phyloP scores from a whole-genome alignment of 2,888 invertebrate species.

The Ophioninae sp. region DNA sequence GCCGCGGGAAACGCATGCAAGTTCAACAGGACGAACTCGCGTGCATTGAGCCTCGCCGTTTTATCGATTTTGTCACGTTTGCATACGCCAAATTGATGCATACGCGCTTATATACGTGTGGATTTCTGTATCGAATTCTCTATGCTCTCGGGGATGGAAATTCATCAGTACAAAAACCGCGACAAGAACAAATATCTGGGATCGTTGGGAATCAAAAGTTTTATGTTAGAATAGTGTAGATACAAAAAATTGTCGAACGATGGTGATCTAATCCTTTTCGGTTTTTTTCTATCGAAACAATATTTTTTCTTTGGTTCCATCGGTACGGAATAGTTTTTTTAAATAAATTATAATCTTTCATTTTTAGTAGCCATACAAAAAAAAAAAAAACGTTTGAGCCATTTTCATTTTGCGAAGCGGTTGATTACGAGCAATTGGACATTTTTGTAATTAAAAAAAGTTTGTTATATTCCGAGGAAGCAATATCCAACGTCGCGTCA shows the following conservation, averaged over 20 bases:
- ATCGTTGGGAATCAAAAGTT: not conserved
- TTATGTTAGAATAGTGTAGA: not conserved
- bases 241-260: not conserved
- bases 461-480: no score
- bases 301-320: no score
- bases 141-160: not conserved
- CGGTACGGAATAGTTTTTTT: no score
- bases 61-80: not conserved
- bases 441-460: no score
- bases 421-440: no score
- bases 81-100: not conserved
- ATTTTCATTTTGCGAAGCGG: no score
- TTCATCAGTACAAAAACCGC: not conserved
- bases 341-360: no score
- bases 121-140: not conserved
- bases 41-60: not conserved
- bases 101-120: not conserved
- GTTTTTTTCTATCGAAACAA: no score
- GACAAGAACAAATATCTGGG: not conserved
- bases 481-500: no score
- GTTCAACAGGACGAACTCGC: not conserved
- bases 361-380: no score
- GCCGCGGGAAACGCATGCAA: constrained; percentile 5
- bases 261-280: no score
- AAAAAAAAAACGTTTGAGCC: no score